These are phyloP conservation scores for Mustelus asterias DNA, from an alignment of 2,113 vertebrate species.

Conservation along the genomic window DNA sequence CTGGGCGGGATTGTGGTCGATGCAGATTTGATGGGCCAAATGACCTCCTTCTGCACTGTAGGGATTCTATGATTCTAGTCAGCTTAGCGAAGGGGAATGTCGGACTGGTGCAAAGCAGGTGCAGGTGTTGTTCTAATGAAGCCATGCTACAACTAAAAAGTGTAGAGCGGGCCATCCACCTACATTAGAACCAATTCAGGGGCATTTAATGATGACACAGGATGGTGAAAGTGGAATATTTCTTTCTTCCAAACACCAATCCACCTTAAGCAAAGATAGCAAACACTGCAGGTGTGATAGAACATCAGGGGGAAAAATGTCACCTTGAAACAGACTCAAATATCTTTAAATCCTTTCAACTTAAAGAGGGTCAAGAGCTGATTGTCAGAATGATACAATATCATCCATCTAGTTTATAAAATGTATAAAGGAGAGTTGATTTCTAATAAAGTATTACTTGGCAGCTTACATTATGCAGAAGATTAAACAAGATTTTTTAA, in stretches of 20 bases:
- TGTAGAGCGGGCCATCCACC: background rate
- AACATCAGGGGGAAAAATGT: background rate
- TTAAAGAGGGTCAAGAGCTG: background rate
- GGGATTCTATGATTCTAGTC: too few species aligned
- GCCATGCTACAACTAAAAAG: background rate
- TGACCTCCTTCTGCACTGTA: too few species aligned
- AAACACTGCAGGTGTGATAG: background rate
- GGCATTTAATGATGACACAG: background rate
- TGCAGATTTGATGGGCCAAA: too few species aligned
- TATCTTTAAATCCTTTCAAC: background rate
- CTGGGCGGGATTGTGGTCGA: too few species aligned
- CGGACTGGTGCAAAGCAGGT: background rate
- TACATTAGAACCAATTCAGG: background rate
- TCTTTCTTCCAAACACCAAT: background rate
- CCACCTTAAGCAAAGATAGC: background rate
- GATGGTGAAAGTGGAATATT: background rate
- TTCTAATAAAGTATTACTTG: background rate
- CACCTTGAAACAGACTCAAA: background rate
- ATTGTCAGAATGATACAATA: background rate
- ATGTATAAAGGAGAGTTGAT: background rate
- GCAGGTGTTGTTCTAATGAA: background rate
- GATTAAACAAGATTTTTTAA: background rate
- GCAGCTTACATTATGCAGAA: background rate
- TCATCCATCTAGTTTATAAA: conserved; percentile 12
- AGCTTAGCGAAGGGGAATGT: background rate